Conservation (phyloP, 2,113 vertebrate species). For the Protobothrops flavoviridis region DNA sequence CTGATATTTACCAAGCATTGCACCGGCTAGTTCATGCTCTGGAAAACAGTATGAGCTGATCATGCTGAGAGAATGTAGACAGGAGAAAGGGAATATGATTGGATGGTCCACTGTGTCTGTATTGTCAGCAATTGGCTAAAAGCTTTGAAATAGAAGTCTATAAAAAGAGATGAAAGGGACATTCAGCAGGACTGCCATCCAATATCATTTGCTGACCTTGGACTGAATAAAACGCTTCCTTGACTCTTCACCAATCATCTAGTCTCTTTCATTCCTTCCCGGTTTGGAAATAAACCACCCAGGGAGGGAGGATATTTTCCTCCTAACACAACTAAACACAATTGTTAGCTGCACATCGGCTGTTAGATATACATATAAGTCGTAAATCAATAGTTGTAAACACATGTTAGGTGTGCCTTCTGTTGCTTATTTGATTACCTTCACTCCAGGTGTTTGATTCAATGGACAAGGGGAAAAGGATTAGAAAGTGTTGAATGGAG, state of each 20-base stretch:
- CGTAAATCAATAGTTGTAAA: background rate
- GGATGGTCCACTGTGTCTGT: background rate
- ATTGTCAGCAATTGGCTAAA: background rate
- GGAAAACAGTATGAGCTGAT: background rate
- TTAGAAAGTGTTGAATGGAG: background rate
- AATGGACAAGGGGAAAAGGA: slow-evolving; percentile 1
- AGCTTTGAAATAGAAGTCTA: background rate
- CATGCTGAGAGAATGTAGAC: background rate
- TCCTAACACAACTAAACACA: background rate
- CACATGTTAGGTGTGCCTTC: background rate
- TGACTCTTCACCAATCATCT: background rate
- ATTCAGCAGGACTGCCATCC: background rate
- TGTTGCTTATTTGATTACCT: background rate
- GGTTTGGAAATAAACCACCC: background rate
- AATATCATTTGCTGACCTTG: background rate
- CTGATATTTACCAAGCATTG: background rate
- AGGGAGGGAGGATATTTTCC: background rate
- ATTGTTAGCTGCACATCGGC: background rate
- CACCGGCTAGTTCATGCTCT: background rate
- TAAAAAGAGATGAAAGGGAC: background rate
- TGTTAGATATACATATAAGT: background rate
- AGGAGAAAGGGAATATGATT: background rate
- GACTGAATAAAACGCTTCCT: background rate
- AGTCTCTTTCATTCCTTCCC: background rate
- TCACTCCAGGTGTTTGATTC: slow-evolving; percentile 1